Conservation (phyloP, 2,888 invertebrate genomes). For the Diaperis boleti region DNA sequence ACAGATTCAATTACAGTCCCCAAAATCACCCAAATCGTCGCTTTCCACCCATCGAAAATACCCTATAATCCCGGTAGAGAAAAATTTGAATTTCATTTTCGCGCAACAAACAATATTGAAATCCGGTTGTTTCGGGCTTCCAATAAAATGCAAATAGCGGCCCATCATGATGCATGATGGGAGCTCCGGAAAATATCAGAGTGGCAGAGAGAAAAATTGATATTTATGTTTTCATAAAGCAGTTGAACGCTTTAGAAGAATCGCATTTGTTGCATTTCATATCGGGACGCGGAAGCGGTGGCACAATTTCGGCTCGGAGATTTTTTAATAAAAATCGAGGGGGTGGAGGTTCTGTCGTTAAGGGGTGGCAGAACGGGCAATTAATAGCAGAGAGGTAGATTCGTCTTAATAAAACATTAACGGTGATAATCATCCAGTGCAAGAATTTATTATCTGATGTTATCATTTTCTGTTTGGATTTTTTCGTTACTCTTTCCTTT, state of each 20-base stretch:
- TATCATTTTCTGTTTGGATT: no score
- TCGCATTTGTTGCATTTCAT: constrained; percentile 45
- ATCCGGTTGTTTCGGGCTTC: constrained; percentile 59
- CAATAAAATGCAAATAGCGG: constrained; percentile 64
- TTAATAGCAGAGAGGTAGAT: no score
- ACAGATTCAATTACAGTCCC: no score
- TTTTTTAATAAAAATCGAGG: constrained; percentile 11
- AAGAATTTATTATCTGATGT: no score
- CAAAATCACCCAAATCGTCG: neutral
- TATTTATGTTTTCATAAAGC: constrained; percentile 56
- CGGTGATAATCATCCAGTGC: no score
- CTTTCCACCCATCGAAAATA: constrained; percentile 24
- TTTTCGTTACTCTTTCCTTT: no score
- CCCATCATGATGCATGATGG: constrained; percentile 59
- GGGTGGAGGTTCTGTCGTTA: no score
- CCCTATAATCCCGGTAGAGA: constrained; percentile 50
- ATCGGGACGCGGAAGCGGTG: constrained; percentile 4
- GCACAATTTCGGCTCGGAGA: neutral
- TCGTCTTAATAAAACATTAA: no score
- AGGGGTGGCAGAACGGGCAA: no score
- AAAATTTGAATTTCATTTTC: constrained; percentile 60
- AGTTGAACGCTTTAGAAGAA: constrained; percentile 41
- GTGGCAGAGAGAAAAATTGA: constrained; percentile 58
- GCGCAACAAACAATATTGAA: constrained; percentile 62
- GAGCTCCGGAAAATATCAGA: constrained; percentile 55